These are phyloP conservation scores for Anoplius nigerrimus DNA, from an alignment of 2,888 invertebrate species.

Conservation along the genomic window DNA sequence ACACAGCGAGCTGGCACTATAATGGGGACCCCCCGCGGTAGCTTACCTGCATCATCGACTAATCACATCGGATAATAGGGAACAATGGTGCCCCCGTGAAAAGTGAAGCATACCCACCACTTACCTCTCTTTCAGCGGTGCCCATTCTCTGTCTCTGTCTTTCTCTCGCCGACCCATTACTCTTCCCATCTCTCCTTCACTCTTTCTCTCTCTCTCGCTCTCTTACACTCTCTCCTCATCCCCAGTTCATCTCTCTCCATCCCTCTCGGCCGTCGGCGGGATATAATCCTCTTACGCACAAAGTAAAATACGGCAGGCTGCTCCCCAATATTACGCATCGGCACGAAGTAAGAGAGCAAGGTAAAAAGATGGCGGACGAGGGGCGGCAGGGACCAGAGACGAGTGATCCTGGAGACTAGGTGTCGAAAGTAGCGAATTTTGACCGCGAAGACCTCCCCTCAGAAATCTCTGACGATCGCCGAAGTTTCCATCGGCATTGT, in stretches of 20 bases:
- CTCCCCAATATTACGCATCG: slow-evolving; percentile 52
- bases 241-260: not conserved
- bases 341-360: slow-evolving; percentile 28
- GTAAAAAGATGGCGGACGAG: slow-evolving; percentile 17
- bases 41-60: slow-evolving; percentile 75
- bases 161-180: not conserved
- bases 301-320: slow-evolving; percentile 67
- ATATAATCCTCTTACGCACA: slow-evolving; percentile 74
- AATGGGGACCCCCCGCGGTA: slow-evolving; percentile 74
- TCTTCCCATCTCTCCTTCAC: not conserved
- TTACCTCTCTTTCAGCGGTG: slow-evolving; percentile 54
- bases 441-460: not conserved
- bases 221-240: slow-evolving; percentile 22
- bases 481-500: slow-evolving; percentile 16
- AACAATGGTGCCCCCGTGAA: slow-evolving; percentile 72
- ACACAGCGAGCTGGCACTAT: slow-evolving; percentile 38
- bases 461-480: not conserved
- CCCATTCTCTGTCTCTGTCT: slow-evolving; percentile 2
- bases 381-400: slow-evolving; percentile 4
- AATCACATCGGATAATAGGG: slow-evolving; percentile 74
- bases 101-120: slow-evolving; percentile 72
- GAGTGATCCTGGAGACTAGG: slow-evolving; percentile 10
- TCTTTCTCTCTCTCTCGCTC: slow-evolving; percentile 16
- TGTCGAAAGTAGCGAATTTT: not conserved
- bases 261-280: slow-evolving; percentile 37